Conservation (phyloP, 1,140 invertebrate genomes). For the Solenopsis invicta region DNA sequence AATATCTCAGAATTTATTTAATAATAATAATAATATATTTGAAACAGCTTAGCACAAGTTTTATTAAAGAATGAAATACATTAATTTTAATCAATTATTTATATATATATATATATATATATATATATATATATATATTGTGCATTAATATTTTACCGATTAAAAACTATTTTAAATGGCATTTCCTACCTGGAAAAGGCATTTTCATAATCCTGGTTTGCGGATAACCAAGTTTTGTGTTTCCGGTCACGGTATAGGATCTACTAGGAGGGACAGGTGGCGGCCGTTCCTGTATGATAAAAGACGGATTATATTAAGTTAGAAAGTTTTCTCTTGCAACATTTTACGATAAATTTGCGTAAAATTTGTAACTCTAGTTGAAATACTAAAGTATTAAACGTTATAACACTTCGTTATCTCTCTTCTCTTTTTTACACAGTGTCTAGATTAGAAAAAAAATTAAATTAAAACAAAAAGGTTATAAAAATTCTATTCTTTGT, state of each 20-base stretch:
- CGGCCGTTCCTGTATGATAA: constrained; percentile 91
- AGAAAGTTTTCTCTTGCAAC: constrained; percentile 10
- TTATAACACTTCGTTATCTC: not conserved
- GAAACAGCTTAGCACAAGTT: not conserved
- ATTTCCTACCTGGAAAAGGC: constrained; percentile 91
- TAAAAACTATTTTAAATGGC: constrained; percentile 25
- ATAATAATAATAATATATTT: too few species aligned
- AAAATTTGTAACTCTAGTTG: not conserved
- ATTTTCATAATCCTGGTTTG: constrained; percentile 96
- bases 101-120: not conserved
- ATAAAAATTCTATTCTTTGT: not conserved
- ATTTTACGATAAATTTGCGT: constrained; percentile 14
- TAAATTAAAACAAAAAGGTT: not conserved
- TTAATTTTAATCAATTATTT: not conserved
- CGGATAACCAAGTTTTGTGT: constrained; percentile 97
- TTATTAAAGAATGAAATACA: not conserved
- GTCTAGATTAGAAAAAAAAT: not conserved
- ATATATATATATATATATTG: not conserved
- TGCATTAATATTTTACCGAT: constrained; percentile 4
- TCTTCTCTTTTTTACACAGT: not conserved
- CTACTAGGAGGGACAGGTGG: constrained; percentile 96
- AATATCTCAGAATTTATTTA: not conserved
- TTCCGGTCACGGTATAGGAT: constrained; percentile 95
- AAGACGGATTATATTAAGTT: constrained; percentile 45
- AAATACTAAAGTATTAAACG: constrained; percentile 13